These are phyloP conservation scores for Chironomus riparius DNA, from an alignment of 2,888 invertebrate species.

Conservation along the genomic window DNA sequence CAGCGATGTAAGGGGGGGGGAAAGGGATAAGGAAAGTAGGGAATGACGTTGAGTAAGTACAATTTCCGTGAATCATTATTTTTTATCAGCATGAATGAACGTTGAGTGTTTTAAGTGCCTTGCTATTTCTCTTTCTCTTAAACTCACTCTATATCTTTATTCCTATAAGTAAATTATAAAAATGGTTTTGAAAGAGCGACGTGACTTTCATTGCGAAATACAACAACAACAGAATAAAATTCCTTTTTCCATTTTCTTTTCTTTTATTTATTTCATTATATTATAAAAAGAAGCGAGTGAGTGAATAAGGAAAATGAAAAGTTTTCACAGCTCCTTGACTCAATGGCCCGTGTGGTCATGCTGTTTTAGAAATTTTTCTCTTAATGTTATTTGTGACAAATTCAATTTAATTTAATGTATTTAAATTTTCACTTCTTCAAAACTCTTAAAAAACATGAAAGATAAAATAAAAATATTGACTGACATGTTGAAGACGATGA, in stretches of 20 bases:
- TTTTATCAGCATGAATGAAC: neutral
- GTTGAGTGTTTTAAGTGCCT: no score
- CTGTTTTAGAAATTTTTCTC: neutral
- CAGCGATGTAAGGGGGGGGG: no score
- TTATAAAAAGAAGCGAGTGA: neutral
- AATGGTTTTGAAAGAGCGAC: neutral
- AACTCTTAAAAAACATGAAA: no score
- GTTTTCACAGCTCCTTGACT: neutral
- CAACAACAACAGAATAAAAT: neutral
- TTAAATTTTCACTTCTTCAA: neutral
- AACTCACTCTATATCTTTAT: neutral
- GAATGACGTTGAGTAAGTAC: neutral
- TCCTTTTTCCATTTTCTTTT: neutral
- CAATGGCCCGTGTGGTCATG: neutral
- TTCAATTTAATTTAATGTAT: conserved; percentile 11
- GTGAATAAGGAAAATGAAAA: neutral
- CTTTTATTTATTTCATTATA: neutral
- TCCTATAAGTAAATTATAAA: conserved; percentile 17
- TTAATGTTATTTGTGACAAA: conserved; percentile 1
- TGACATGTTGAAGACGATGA: no score
- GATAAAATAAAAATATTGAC: no score
- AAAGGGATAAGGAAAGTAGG: neutral
- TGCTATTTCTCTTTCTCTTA: no score
- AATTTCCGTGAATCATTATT: conserved; percentile 17
- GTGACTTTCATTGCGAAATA: conserved; percentile 12